Evolutionary conservation across 2,113 vertebrate genomes (phyloP).

Genomic region (Haliaeetus leucogaster): DNA sequence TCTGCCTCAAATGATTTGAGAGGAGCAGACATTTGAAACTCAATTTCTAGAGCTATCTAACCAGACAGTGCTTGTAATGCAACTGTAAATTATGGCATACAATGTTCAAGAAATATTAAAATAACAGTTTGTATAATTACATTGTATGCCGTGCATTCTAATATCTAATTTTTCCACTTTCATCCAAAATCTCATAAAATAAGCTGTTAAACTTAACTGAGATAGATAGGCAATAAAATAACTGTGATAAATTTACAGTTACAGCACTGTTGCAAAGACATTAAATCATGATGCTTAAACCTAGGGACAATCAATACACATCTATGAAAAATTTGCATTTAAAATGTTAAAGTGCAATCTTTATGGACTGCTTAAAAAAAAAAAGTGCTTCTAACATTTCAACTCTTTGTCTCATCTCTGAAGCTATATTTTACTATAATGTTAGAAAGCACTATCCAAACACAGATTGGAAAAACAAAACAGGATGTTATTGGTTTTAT

Average conservation of each 20-base stretch:
- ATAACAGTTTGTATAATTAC: constrained; percentile 14
- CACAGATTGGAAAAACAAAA: not conserved
- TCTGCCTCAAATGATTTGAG: not conserved
- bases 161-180: constrained; percentile 13
- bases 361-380: not conserved
- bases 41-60: not conserved
- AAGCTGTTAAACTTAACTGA: constrained; percentile 32
- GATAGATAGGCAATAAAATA: not conserved
- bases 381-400: not conserved
- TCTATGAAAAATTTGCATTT: not conserved
- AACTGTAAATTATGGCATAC: not conserved
- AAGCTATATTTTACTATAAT: not conserved
- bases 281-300: constrained; percentile 29
- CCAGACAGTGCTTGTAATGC: not conserved
- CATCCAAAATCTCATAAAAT: constrained; percentile 20
- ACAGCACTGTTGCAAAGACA: not conserved
- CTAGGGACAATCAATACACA: constrained; percentile 2
- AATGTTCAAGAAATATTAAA: not conserved
- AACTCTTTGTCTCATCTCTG: not conserved
- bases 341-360: not conserved
- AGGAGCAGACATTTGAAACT: not conserved
- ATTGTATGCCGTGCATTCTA: not conserved
- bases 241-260: constrained; percentile 32
- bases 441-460: not conserved
- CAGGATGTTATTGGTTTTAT: not conserved